These are phyloP conservation scores for Tricholaema leucomelas DNA, from an alignment of 2,113 vertebrate genomes.

Conservation along the genomic window DNA sequence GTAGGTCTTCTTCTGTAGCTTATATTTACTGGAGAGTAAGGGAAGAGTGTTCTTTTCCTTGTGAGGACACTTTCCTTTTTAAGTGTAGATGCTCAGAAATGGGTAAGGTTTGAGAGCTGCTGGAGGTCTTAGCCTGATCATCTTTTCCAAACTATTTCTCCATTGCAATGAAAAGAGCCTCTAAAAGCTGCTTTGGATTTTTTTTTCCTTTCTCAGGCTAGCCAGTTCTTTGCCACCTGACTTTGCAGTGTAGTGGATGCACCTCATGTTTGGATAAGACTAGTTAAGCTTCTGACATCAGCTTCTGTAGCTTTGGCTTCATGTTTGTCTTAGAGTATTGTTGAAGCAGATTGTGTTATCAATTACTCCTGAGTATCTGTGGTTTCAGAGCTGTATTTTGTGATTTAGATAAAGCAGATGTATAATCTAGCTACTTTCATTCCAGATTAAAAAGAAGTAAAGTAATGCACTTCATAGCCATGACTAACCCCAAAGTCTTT, in stretches of 20 bases:
- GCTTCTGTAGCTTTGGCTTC: background rate
- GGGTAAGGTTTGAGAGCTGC: background rate
- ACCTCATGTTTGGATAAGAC: background rate
- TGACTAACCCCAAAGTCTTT: background rate
- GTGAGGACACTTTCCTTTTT: background rate
- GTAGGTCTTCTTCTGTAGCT: background rate
- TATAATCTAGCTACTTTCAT: background rate
- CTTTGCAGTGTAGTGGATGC: background rate
- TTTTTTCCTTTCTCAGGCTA: background rate
- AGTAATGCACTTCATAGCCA: background rate
- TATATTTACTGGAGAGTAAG: background rate
- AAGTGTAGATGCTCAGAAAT: conserved; percentile 16
- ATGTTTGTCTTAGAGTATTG: background rate
- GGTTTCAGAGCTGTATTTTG: background rate
- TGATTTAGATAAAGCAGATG: background rate
- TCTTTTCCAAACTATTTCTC: background rate
- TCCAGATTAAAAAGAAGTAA: background rate
- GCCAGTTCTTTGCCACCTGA: background rate
- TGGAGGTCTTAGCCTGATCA: background rate
- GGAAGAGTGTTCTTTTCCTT: background rate
- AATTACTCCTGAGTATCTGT: background rate
- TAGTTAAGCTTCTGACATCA: background rate
- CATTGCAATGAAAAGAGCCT: background rate
- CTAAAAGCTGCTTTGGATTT: background rate
- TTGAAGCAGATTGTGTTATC: background rate